A percentile compares a stretch with the other conserved stretches of the same genome.
Evolutionary conservation across 1,140 invertebrate genomes (phyloP).

Genomic region (Myzus persicae): DNA sequence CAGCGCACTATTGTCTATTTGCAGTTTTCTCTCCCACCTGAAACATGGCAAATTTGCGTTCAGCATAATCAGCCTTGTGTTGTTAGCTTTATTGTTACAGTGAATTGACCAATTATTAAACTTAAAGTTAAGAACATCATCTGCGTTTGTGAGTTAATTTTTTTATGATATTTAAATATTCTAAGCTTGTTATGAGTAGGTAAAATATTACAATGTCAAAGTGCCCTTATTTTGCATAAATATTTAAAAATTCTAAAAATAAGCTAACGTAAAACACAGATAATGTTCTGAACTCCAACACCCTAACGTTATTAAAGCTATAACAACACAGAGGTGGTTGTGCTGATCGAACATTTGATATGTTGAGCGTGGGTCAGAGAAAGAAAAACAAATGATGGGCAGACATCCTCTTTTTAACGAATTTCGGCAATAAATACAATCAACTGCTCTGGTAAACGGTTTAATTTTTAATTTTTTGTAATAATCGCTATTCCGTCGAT

Average conservation of each 20-base stretch:
- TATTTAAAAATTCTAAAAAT: too few relatives aligned
- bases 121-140: background rate
- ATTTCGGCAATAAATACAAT: background rate
- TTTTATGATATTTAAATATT: background rate
- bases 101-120: background rate
- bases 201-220: background rate
- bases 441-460: background rate
- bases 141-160: background rate
- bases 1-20: background rate
- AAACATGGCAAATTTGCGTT: background rate
- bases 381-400: background rate
- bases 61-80: background rate
- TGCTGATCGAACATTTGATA: background rate
- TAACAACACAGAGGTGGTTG: background rate
- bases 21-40: too few relatives aligned
- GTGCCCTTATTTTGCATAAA: too few relatives aligned
- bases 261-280: background rate
- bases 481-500: background rate
- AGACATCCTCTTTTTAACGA: background rate
- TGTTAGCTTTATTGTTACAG: background rate
- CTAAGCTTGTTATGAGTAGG: background rate
- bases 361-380: too few relatives aligned
- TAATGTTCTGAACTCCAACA: background rate
- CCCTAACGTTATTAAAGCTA: too few relatives aligned
- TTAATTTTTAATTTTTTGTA: too few relatives aligned